Evolutionary conservation across 2,888 invertebrate species (phyloP), one percentile per base, ranked within the genome.

Genomic region (Pardosa pseudoannulata): DNA sequence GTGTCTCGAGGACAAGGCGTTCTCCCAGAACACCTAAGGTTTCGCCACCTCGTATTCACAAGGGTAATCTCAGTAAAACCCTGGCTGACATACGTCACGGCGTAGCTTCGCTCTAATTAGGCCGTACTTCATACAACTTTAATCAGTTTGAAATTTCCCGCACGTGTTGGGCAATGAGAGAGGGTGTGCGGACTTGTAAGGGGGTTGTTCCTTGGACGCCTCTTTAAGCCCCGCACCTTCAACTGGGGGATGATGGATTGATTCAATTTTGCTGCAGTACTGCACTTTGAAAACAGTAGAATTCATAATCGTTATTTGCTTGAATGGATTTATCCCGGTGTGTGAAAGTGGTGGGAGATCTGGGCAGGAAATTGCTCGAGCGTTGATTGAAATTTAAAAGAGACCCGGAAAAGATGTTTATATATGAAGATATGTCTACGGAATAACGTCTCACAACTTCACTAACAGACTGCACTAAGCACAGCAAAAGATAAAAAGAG

Each of bases 71-170:
- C 23, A 2, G 56, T 56, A 56, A 23, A 56, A 56, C 16, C 23
- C 56, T 3, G 16, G 1, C 11, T 56, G 56, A 56, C 56, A 11
- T 56, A 19, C 16, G 23, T 56, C 56, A 56, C 56, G 23, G 5
- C 41, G 16, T 36, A 46, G 9, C 23, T 3, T 23, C 7, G 23
- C 56, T 56, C 56, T 56, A 56, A 56, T 56, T 56, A 56, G 56
- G 5, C 56, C 23, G 11, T 56, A 56, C 56, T 56, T 56, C 56
- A 56, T 56, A 56, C 56, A 56, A 56, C 56, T 56, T 56, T 56
- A 56, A 56, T 56, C 56, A 23, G 23, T 56, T 56, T 56, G 56
- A 56, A 56, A 56, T 56, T 56, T 56, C 56, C 5, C 23, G 56
- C 56, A 56, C 56, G 56, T 56, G 56, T 56, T 56, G 56, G 11